Percentiles rank a stretch among this genome's conserved stretches.
Evolutionary conservation across 2,888 invertebrate genomes (phyloP).

Genomic region (Tetanocera ferruginea): DNA sequence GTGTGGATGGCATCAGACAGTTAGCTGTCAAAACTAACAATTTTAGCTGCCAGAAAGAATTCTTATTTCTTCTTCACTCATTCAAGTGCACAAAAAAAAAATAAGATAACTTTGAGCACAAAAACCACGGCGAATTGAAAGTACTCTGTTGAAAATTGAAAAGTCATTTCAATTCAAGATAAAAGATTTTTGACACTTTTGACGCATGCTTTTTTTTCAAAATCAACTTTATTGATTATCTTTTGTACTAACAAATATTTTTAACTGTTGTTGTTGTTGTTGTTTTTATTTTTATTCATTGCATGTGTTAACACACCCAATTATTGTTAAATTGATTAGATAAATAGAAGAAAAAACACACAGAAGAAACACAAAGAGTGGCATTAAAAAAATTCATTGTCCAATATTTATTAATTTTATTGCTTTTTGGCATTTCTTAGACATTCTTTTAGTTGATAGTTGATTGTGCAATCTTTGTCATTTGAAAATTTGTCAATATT

Average conservation of each 20-base stretch:
- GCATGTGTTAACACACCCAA: neutral
- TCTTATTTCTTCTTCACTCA: too few relatives aligned
- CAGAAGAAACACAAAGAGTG: neutral
- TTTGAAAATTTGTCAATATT: neutral
- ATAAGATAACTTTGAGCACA: too few relatives aligned
- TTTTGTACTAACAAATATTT: too few relatives aligned
- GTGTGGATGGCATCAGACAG: too few relatives aligned
- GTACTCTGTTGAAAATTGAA: too few relatives aligned
- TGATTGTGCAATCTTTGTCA: neutral
- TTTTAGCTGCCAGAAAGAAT: too few relatives aligned
- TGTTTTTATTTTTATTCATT: neutral
- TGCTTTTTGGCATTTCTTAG: neutral
- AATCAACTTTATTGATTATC: neutral
- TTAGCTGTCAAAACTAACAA: too few relatives aligned
- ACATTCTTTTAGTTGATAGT: neutral
- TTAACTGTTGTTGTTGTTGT: too few relatives aligned
- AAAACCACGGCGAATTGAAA: too few relatives aligned
- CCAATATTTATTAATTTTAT: neutral
- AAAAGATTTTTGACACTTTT: too few relatives aligned
- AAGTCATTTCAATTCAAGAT: too few relatives aligned
- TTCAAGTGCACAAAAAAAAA: too few relatives aligned
- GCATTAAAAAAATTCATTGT: neutral
- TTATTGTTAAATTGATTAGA: constrained; percentile 9
- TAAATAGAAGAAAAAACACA: neutral
- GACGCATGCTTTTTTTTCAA: neutral